A percentile compares a stretch with the other conserved stretches of the same genome.
These are phyloP conservation scores for Spea multiplicata DNA, from an alignment of 2,113 vertebrate genomes.

Conservation along the genomic window DNA sequence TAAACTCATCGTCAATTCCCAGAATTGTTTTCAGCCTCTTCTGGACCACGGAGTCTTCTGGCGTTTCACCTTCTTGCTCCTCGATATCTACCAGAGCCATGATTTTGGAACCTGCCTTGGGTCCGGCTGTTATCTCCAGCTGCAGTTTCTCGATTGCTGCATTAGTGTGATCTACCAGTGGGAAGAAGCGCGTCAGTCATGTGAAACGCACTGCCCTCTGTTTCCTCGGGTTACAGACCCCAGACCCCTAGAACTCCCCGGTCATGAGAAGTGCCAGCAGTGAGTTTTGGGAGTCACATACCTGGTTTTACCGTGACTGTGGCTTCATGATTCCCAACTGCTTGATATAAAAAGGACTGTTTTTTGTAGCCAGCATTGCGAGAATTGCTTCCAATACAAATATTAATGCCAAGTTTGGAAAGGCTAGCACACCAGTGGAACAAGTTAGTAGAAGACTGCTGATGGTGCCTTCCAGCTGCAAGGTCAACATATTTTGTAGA, in stretches of 20 bases:
- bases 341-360: constrained; percentile 58
- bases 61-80: constrained; percentile 39
- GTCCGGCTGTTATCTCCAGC: constrained; percentile 69
- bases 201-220: not conserved
- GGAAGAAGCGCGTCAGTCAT: not conserved
- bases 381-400: constrained; percentile 61
- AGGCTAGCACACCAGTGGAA: constrained; percentile 53
- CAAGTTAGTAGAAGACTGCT: constrained; percentile 26
- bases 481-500: constrained; percentile 41
- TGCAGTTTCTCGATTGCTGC: constrained; percentile 69
- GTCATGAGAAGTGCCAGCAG: no score
- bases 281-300: constrained; percentile 48
- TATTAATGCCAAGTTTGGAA: constrained; percentile 58
- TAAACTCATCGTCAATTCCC: constrained; percentile 53
- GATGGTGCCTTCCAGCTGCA: constrained; percentile 33
- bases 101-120: constrained; percentile 67
- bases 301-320: constrained; percentile 62
- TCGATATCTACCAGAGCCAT: constrained; percentile 55
- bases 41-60: constrained; percentile 54
- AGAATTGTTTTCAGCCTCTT: constrained; percentile 70
- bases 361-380: constrained; percentile 60
- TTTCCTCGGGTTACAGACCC: constrained; percentile 5
- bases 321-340: constrained; percentile 64
- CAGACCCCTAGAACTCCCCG: constrained; percentile 2
- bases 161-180: constrained; percentile 55